Base-by-base conservation (phyloP, 2,797 vertebrate genomes). In the Chelon auratus region DNA sequence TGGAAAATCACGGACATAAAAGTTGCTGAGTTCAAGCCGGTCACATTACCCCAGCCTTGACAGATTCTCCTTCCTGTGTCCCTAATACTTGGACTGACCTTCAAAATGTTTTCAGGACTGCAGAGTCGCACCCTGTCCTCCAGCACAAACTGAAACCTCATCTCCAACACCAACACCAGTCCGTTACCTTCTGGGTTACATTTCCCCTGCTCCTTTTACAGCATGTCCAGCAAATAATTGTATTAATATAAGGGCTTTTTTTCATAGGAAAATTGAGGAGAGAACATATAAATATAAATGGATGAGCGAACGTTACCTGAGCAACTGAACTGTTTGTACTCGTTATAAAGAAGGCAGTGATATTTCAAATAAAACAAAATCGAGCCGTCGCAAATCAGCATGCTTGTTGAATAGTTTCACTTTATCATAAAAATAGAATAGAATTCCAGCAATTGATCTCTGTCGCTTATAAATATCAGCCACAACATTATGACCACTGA, bases 1-100 rank as follows among this genome's bases (percentile, higher is more conserved):
- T 72, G 62, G 75, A 88, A 80, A 86, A 76, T 78, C 52, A 62
- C 8, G 5, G 42, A 60, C 62, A 56, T 47, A 66, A 78, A 72
- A 78, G 60, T 81, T 69, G 61, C 65, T 85, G 82, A 75, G 69
- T 82, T 90, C 77, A 20, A 63, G 75, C 80, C 68, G 68, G 64
- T 82, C 70, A 85, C 50, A 78, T 78, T 82, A 40, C 71, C 52
- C 39, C 0, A 14, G 70, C 82, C 80, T 74, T 68, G 78, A 75
- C 72, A 72, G 50, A 62, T 63, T 71, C 51, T 74, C 24, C 57
- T 52, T 69, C 18, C 53, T 66, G 26, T 62, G 47, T 78, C 14
- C 15, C 24, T 52, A 53, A 70, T 72, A 68, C 74, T 69, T 78
- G 42, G 40, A 76, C 68, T 57, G 37, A 61, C 47, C 59, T 70